Percentiles rank a stretch among this genome's conserved stretches.
These are phyloP conservation scores for Leucoraja erinaceus DNA, from an alignment of 2,113 vertebrate genomes.

Conservation along the genomic window DNA sequence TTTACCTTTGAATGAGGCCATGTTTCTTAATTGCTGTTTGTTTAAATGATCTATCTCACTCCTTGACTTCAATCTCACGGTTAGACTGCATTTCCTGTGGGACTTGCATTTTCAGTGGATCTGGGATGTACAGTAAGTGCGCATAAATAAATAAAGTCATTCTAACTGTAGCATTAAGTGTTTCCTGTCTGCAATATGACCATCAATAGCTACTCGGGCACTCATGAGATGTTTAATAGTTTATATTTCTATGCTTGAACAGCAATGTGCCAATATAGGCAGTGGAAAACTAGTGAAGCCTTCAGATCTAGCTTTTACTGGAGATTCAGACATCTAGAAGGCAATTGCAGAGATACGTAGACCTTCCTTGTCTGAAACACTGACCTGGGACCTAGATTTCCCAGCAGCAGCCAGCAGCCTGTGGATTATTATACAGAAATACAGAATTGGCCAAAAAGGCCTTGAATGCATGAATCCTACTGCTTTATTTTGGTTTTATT, in stretches of 20 bases:
- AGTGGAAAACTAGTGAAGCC: neutral
- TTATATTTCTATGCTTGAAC: neutral
- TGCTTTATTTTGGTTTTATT: too few relatives aligned
- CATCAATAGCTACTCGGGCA: neutral
- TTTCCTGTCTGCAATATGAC: neutral
- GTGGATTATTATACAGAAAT: too few relatives aligned
- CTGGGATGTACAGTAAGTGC: neutral
- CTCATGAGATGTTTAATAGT: neutral
- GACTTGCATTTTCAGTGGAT: neutral
- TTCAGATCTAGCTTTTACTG: neutral
- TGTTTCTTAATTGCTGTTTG: neutral
- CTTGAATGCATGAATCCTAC: too few relatives aligned
- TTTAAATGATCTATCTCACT: neutral
- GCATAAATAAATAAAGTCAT: neutral
- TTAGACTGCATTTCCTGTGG: neutral
- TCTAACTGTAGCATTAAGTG: neutral
- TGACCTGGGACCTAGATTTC: too few relatives aligned
- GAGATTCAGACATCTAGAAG: neutral
- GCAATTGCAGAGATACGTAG: too few relatives aligned
- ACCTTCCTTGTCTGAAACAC: too few relatives aligned
- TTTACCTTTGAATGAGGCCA: neutral
- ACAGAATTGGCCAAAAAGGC: too few relatives aligned
- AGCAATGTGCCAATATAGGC: neutral
- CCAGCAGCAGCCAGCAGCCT: too few relatives aligned
- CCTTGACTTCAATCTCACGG: neutral